Base-by-base conservation (phyloP, 1,140 invertebrate species). In the Aphelenchoides avenae region DNA sequence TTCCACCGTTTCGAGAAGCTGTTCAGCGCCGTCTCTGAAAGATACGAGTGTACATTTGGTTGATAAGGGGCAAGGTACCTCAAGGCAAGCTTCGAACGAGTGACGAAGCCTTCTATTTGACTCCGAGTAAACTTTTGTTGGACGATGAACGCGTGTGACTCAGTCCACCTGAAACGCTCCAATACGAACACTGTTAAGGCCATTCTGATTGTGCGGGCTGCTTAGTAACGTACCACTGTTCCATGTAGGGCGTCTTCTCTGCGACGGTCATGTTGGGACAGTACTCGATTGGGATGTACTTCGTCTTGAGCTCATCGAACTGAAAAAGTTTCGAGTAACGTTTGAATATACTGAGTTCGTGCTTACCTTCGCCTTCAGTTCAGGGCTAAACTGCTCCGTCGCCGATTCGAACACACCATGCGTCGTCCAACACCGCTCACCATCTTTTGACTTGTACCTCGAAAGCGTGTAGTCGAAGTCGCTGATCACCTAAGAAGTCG, bases 211-310 rank as follows among this genome's bases (percentile, higher is more conserved):
- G n/a, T n/a, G n/a, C n/a, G n/a, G n/a, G n/a, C n/a, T n/a, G n/a
- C n/a, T n/a, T n/a, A n/a, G n/a, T n/a, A n/a, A n/a, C n/a, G n/a
- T n/a, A 60, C 57, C 57, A 53, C 39, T 24, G 18, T 24, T 53
- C 52, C 52, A 53, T 53, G 5, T 77, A 69, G 15, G 81, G 81
- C 34, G 72, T 74, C 81, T 91, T 95, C 57, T 89, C 84, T 42
- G 85, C 83, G 31, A 85, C 76, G 0, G 84, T 81, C 70, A 93
- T 83, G 24, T 82, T 72, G 0, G 87, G 85, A 79, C 89, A 85
- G 24, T 86, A 84, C 81, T 95, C 92, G 61, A 94, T 90, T 0
- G 88, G 86, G 18, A 42, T 36, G 49, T 42, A 42, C 46, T 44
- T 49, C n/a, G 33, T 43, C 60, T 34, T 26, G 15, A 51, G 39